Base-by-base conservation (phyloP, 2,888 invertebrate species). In the Ctenicera cuprea region DNA sequence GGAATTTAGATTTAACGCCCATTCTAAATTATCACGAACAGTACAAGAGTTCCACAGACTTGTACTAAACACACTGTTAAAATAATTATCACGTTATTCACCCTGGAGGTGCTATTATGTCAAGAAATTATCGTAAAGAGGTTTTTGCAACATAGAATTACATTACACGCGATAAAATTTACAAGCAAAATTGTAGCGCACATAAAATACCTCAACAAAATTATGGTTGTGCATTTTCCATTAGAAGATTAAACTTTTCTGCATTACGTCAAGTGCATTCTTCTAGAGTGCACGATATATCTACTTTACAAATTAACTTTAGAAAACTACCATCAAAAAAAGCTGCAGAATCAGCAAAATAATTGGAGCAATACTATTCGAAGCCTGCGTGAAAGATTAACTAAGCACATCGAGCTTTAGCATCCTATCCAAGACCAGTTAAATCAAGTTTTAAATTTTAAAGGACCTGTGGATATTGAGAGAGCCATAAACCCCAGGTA, bases 391-490 rank as follows among this genome's bases (percentile, higher is more conserved):
- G 20, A 7, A 54, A 52, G 14, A 38, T 37, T 52, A 20, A 38
- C 18, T 14, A 37, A 22, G n/a, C 12, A 20, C 18, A 38, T 65
- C 50, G 14, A 16, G 52, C 14, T 48, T 50, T 48, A 26, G 38
- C 11, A 37, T 59, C 45, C 38, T 18, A 22, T 41, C 16, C 14
- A 52, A 48, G 57, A 45, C 14, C 26, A 30, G 61, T 33, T 62
- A 66, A 73, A 73, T 67, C 57, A 59, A 57, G 71, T 66, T 68
- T 74, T 71, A 76, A 74, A 76, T 74, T 76, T 77, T 77, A 71
- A 77, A 76, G 43, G 73, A 77, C 77, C 75, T 77, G 77, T 77
- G 73, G 77, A 71, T 75, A 73, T 67, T 61, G 67, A 65, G 43
- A 54, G 72, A 37, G 71, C 62, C 59, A 76, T 78, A 80, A 80